Base-by-base conservation (phyloP, 2,113 vertebrate species). In the Orthonyx spaldingii region DNA sequence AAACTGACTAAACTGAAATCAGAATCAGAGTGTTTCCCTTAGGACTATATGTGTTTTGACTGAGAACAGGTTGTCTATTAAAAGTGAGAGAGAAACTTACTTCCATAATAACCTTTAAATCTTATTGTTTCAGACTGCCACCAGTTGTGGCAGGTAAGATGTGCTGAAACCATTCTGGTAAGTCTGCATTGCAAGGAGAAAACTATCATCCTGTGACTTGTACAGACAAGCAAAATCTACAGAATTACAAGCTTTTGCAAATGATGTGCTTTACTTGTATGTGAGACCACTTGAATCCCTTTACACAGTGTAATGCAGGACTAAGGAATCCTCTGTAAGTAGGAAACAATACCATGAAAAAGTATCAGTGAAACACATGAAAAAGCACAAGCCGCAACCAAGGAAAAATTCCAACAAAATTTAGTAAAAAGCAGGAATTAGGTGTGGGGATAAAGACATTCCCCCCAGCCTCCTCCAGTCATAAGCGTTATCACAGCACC, bases 401-500 rank as follows among this genome's bases (percentile, higher is more conserved):
- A 89, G 20, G 6, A 53, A 91, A 95, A 85, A 49, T 17, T 33
- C 12, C 10, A 46, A 83, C 3, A 76, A 61, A 88, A 93, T 74
- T 66, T 41, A 84, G 61, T 14, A 81, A 85, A 94, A 93, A n/a
- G 11, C 8, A 80, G 50, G n/a, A 72, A 89, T 50, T 50, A 26
- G n/a, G 6, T 22, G 21, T 17, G 7, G 7, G 18, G 23, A 12
- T 3, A 33, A 41, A 32, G 10, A n/a, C 4, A 1, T 76, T 91
- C 15, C 5, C 42, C 49, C 44, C 42, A 42, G 24, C 28, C 42
- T 93, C 35, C 27, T 65, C 81, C 66, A 65, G n/a, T 61, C 61
- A 79, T 47, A 74, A 87, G 33, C 12, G 30, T 82, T 71, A 89
- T 91, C 88, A 94, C 52, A 96, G 91, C 93, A 96, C 91, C 84